Percentiles rank a stretch among this genome's conserved stretches.
These are phyloP conservation scores for Pomatorhinus ruficollis DNA, from an alignment of 2,113 vertebrate genomes.

Conservation along the genomic window DNA sequence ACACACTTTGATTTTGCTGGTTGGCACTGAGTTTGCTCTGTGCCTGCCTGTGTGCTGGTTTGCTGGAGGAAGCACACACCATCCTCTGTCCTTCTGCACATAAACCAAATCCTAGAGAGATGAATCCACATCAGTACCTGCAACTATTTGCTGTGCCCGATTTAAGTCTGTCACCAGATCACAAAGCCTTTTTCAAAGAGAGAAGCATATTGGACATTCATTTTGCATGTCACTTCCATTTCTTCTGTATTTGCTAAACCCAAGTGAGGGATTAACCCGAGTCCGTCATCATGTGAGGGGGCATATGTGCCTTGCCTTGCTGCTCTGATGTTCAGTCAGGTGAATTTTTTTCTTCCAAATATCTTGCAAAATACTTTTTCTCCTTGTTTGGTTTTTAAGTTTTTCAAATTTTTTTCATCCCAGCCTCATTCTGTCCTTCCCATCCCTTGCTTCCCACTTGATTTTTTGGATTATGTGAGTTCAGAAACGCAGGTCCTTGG, in stretches of 20 bases:
- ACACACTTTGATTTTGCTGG: neutral
- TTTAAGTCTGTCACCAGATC: neutral
- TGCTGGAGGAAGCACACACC: neutral
- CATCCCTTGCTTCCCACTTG: neutral
- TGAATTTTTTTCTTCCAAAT: neutral
- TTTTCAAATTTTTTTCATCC: neutral
- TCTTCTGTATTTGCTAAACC: neutral
- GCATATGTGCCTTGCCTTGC: neutral
- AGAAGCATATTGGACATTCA: neutral
- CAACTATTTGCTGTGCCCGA: neutral
- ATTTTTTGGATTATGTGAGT: neutral
- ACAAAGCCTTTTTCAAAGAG: neutral
- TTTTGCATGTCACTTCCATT: neutral
- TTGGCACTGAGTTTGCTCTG: neutral
- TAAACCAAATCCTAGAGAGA: neutral
- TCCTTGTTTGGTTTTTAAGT: neutral
- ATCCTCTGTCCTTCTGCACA: neutral
- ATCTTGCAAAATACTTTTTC: neutral
- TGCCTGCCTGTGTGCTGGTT: neutral
- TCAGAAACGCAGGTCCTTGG: neutral
- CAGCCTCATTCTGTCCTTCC: neutral
- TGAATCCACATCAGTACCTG: neutral
- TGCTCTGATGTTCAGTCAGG: neutral
- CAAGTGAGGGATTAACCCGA: neutral
- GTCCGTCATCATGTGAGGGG: fast-evolving